These are phyloP conservation scores for Megamerina dolium DNA, from an alignment of 2,888 invertebrate species.

Conservation along the genomic window DNA sequence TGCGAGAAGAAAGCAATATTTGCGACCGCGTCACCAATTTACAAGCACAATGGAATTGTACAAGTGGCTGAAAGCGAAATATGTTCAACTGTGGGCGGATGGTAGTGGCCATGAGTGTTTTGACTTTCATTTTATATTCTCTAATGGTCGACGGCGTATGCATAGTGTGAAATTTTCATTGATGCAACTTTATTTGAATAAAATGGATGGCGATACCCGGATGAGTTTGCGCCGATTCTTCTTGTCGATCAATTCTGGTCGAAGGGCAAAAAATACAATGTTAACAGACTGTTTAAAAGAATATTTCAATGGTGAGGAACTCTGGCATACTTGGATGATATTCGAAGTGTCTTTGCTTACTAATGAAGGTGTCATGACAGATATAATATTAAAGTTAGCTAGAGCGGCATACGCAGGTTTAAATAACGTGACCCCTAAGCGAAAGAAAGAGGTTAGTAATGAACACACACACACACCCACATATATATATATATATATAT, in stretches of 20 bases:
- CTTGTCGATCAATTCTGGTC: too few species aligned
- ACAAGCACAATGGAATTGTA: slow-evolving; percentile 30
- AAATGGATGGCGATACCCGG: slow-evolving; percentile 18
- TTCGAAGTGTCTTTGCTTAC: slow-evolving; percentile 31
- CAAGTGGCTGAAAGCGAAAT: slow-evolving; percentile 32
- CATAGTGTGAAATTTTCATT: slow-evolving; percentile 24
- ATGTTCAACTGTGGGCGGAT: slow-evolving; percentile 16
- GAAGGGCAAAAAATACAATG: too few species aligned
- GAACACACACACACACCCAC: too few species aligned
- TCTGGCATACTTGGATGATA: slow-evolving; percentile 22
- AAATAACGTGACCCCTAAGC: too few species aligned
- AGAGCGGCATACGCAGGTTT: background rate
- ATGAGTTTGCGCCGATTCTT: slow-evolving; percentile 17
- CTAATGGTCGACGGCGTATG: slow-evolving; percentile 13
- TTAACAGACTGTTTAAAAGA: slow-evolving; percentile 1
- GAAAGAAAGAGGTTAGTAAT: too few species aligned
- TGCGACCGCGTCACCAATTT: too few species aligned
- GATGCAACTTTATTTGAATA: slow-evolving; percentile 24
- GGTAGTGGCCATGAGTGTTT: slow-evolving; percentile 32
- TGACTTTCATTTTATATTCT: slow-evolving; percentile 25
- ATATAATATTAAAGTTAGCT: background rate
- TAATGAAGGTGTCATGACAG: too few species aligned
- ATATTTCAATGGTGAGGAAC: slow-evolving; percentile 3
- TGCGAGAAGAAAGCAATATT: too few species aligned
- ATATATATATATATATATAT: too few species aligned